Percentiles rank a stretch among this genome's conserved stretches.
Evolutionary conservation across 2,888 invertebrate genomes (phyloP).

Genomic region (Cerastoderma edule): DNA sequence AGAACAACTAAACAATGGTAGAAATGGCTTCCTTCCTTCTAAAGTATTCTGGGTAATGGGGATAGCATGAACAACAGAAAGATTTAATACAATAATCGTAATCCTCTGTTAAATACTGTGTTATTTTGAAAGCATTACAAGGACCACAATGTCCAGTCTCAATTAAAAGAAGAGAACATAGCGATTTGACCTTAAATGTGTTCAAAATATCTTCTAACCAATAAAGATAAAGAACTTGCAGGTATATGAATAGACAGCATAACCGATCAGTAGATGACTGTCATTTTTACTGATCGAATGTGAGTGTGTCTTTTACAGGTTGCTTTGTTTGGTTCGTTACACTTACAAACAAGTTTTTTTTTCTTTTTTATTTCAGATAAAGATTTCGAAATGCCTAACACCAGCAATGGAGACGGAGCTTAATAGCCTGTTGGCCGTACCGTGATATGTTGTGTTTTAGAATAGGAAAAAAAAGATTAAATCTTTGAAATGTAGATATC

Average conservation of each 20-base stretch:
- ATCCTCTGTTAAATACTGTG: no score
- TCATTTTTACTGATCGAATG: not conserved
- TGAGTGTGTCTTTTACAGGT: not conserved
- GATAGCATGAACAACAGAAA: no score
- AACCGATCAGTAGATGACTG: not conserved
- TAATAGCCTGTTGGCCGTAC: not conserved
- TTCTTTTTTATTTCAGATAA: conserved; percentile 32
- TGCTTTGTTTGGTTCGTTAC: not conserved
- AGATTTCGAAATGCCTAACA: conserved; percentile 41
- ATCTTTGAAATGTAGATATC: not conserved
- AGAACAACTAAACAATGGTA: no score
- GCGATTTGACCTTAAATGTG: no score
- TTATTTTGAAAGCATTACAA: no score
- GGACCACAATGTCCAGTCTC: no score
- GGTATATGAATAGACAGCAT: not conserved
- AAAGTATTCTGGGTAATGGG: no score
- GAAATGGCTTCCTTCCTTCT: no score
- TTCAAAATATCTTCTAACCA: not conserved
- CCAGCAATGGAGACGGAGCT: conserved; percentile 22
- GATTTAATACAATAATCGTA: no score
- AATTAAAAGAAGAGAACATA: no score
- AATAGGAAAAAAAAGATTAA: not conserved
- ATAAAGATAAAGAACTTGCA: not conserved
- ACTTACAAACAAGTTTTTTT: not conserved
- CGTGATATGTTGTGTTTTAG: not conserved